These are phyloP conservation scores for Epinephelus cyanopodus DNA, from an alignment of 2,113 vertebrate genomes.

Conservation along the genomic window DNA sequence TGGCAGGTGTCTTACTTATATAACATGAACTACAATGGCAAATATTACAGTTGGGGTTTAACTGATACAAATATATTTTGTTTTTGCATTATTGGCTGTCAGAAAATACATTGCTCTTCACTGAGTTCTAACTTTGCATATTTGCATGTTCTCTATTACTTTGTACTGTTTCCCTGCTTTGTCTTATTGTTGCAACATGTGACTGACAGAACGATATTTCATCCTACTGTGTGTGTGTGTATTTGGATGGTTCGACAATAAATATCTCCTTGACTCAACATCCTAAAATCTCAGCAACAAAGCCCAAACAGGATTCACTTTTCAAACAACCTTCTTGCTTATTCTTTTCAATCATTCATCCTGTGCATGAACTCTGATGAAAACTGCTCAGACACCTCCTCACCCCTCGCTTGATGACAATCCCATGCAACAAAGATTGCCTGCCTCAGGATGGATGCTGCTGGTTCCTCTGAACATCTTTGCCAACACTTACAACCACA, in stretches of 20 bases:
- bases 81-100: background rate
- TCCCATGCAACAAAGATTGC: slow-evolving; percentile 27
- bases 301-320: background rate
- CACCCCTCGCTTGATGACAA: slow-evolving; percentile 16
- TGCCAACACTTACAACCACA: slow-evolving; percentile 69
- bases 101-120: background rate
- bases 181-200: slow-evolving; percentile 3
- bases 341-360: background rate
- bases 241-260: background rate
- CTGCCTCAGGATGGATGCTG: slow-evolving; percentile 6
- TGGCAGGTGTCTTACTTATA: background rate
- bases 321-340: background rate
- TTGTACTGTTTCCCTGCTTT: background rate
- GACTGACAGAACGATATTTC: background rate
- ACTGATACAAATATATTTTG: background rate
- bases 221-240: background rate
- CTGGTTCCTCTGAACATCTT: slow-evolving; percentile 27
- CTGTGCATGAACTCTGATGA: slow-evolving; percentile 10
- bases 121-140: background rate
- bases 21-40: background rate
- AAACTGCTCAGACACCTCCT: slow-evolving; percentile 43
- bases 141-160: background rate
- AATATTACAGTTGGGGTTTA: background rate
- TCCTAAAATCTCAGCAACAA: slow-evolving; percentile 11
- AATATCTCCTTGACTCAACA: background rate